Percentiles rank a stretch among this genome's conserved stretches.
These are phyloP conservation scores for Cantharis lateralis DNA, from an alignment of 2,888 invertebrate genomes.

Conservation along the genomic window DNA sequence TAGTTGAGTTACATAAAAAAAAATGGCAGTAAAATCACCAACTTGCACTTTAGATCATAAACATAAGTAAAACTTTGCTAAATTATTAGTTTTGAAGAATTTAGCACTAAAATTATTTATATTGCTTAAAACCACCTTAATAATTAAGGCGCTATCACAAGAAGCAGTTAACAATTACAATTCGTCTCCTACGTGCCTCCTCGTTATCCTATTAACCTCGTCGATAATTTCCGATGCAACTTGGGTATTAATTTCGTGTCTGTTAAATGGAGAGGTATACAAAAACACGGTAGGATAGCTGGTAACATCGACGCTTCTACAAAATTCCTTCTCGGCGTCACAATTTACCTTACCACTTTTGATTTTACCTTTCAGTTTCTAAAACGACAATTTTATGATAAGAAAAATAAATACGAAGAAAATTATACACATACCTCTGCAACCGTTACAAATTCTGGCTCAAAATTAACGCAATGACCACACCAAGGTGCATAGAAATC, in stretches of 20 bases:
- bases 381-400: constrained; percentile 34
- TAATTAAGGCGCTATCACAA: background rate
- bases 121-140: background rate
- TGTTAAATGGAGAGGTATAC: constrained; percentile 51
- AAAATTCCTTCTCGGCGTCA: constrained; percentile 60
- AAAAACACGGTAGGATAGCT: constrained; percentile 66
- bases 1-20: background rate
- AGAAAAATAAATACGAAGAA: constrained; percentile 8
- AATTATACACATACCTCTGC: constrained; percentile 60
- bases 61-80: background rate
- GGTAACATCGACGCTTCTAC: constrained; percentile 59
- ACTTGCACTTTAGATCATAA: background rate
- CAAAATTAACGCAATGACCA: constrained; percentile 66
- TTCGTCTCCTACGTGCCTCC: constrained; percentile 38
- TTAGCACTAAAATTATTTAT: background rate
- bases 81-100: background rate
- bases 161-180: constrained; percentile 24
- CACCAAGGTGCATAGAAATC: constrained; percentile 75
- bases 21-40: background rate
- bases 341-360: constrained; percentile 70
- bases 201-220: constrained; percentile 30
- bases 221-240: constrained; percentile 35
- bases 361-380: constrained; percentile 60
- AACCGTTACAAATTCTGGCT: constrained; percentile 69
- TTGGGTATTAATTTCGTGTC: constrained; percentile 42